A percentile compares a stretch with the other conserved stretches of the same genome.
Evolutionary conservation across 2,888 invertebrate genomes (phyloP).

Genomic region (Alentia gelatinosa): DNA sequence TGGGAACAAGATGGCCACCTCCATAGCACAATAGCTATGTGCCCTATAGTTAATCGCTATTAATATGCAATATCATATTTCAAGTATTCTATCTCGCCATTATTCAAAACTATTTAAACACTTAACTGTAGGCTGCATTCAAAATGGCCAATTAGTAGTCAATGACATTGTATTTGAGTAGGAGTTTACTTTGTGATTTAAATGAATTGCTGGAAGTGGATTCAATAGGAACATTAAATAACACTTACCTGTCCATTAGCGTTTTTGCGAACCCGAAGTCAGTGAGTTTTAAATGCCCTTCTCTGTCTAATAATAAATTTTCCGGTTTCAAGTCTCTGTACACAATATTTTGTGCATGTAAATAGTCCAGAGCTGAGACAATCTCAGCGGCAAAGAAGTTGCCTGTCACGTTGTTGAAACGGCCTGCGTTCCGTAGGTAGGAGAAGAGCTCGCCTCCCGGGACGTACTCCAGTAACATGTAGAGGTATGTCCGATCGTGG

Average conservation of each 20-base stretch:
- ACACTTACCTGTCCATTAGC: constrained; percentile 88
- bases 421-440: constrained; percentile 94
- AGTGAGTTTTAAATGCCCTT: constrained; percentile 97
- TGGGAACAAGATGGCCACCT: no score
- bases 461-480: constrained; percentile 98
- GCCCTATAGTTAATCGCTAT: no score
- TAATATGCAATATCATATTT: no score
- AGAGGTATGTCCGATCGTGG: constrained; percentile 93
- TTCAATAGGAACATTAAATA: not conserved
- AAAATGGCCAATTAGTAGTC: no score
- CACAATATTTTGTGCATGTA: constrained; percentile 87
- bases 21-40: no score
- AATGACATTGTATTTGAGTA: no score
- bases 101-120: no score
- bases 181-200: not conserved
- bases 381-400: constrained; percentile 98
- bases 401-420: constrained; percentile 88
- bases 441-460: constrained; percentile 97
- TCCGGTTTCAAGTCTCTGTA: constrained; percentile 84
- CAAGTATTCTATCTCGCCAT: no score
- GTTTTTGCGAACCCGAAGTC: constrained; percentile 99
- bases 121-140: no score
- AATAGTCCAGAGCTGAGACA: constrained; percentile 94
- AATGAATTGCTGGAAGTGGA: not conserved
- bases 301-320: constrained; percentile 93